Evolutionary conservation across 2,888 invertebrate species (phyloP).

Genomic region (Ecliptopera silaceata): DNA sequence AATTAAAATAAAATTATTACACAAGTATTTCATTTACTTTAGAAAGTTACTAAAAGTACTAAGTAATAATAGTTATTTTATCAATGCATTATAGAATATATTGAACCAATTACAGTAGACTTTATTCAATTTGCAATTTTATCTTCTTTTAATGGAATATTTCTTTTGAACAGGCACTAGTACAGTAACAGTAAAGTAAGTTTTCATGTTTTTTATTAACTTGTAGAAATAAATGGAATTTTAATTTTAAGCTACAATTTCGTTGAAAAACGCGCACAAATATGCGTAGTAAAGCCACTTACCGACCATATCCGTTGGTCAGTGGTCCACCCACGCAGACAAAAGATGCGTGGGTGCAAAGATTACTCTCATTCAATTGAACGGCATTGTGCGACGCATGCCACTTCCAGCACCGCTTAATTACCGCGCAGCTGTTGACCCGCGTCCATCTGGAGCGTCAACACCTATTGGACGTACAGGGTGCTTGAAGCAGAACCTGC

Average conservation of each 20-base stretch:
- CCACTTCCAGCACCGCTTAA: constrained; percentile 82
- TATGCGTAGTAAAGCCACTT: constrained; percentile 62
- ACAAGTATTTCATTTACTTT: not conserved
- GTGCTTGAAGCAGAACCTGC: constrained; percentile 45
- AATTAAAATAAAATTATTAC: not conserved
- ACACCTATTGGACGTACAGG: constrained; percentile 71
- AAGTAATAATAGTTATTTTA: not conserved
- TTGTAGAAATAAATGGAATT: too few species aligned
- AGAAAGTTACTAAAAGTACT: not conserved
- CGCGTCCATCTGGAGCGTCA: constrained; percentile 79
- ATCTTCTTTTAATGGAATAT: too few species aligned
- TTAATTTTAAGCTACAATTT: too few species aligned
- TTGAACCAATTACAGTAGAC: too few species aligned
- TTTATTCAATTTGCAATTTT: too few species aligned
- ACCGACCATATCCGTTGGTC: constrained; percentile 57
- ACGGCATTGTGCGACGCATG: constrained; percentile 82
- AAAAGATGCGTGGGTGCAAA: constrained; percentile 82
- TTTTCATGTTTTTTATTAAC: too few species aligned
- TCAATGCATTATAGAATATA: not conserved
- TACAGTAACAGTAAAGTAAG: too few species aligned
- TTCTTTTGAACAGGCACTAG: too few species aligned
- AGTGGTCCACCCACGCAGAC: constrained; percentile 79
- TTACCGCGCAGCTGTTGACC: constrained; percentile 81
- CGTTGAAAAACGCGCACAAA: too few species aligned
- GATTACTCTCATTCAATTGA: constrained; percentile 84